phyloP scores from a whole-genome alignment of 2,888 invertebrate species.

The Oscheius myriophilus region DNA sequence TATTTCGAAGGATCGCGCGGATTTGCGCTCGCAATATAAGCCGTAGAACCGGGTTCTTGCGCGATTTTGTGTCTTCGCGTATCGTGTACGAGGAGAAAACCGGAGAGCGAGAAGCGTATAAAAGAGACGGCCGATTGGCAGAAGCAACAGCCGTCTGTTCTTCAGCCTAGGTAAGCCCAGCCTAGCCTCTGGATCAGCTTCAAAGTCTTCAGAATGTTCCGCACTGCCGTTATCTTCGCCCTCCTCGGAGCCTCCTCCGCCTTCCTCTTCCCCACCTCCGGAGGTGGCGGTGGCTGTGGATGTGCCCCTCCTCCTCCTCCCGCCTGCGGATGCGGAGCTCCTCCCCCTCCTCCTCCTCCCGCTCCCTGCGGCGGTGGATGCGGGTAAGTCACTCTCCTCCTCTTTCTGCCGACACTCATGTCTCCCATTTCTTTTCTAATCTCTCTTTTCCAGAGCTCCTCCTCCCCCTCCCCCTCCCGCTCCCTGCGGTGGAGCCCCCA shows the following conservation, averaged over 20 bases:
- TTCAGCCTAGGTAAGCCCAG: neutral
- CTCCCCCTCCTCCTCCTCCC: conserved; percentile 4
- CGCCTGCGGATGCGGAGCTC: neutral
- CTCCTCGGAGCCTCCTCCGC: conserved; percentile 39
- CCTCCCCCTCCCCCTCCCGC: conserved; percentile 13
- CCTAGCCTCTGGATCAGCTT: neutral
- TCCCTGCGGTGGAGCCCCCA: conserved; percentile 35
- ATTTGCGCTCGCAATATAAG: conserved; percentile 13
- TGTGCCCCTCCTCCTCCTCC: conserved; percentile 23
- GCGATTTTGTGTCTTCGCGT: conserved; percentile 1
- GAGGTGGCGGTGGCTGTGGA: conserved; percentile 44
- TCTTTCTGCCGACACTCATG: neutral
- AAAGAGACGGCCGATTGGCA: neutral
- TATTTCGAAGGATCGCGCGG: neutral
- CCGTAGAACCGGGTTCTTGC: conserved; percentile 21
- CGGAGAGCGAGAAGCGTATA: neutral
- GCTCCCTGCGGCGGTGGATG: neutral
- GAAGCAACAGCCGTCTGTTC: conserved; percentile 2
- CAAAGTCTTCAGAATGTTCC: conserved; percentile 28
- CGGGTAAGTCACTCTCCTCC: neutral
- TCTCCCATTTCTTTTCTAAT: neutral
- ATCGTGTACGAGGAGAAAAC: conserved; percentile 13
- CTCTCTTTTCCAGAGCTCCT: neutral
- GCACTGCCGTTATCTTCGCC: conserved; percentile 37
- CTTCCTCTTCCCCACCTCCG: conserved; percentile 41